A percentile compares a stretch with the other conserved stretches of the same genome.
Conservation (phyloP, 2,888 invertebrate species). For the Eupithecia vulgata region DNA sequence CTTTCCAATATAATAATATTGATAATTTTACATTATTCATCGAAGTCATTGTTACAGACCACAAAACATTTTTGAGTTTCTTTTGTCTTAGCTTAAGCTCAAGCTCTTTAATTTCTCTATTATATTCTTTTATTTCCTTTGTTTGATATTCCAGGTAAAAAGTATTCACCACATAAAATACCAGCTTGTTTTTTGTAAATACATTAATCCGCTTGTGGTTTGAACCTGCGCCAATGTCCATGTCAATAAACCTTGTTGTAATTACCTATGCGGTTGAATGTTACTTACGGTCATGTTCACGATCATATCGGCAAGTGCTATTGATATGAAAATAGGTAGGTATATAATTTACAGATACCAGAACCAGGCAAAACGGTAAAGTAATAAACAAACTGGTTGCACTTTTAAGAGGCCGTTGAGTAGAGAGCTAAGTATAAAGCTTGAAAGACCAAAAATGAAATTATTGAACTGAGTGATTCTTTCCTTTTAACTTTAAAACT, state of each 20-base stretch:
- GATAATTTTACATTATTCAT: not conserved
- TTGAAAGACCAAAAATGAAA: no score
- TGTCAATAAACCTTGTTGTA: slow-evolving; percentile 56
- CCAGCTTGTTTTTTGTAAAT: not conserved
- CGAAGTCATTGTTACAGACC: not conserved
- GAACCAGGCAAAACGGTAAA: slow-evolving; percentile 25
- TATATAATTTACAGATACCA: not conserved
- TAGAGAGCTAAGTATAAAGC: not conserved
- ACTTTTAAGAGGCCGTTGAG: not conserved
- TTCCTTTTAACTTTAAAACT: not conserved
- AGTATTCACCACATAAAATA: not conserved
- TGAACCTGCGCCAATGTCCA: slow-evolving; percentile 43
- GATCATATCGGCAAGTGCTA: slow-evolving; percentile 35
- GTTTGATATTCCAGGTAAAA: not conserved
- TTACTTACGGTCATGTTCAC: slow-evolving; percentile 68
- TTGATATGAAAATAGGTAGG: slow-evolving; percentile 17
- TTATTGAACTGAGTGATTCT: no score
- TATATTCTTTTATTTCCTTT: not conserved
- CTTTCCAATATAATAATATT: not conserved
- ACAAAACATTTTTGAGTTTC: not conserved
- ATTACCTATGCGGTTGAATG: slow-evolving; percentile 60
- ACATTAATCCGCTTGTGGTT: slow-evolving; percentile 36
- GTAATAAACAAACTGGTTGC: not conserved
- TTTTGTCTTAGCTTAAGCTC: slow-evolving; percentile 1
- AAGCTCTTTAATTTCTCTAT: not conserved